Percentiles rank a stretch among this genome's conserved stretches.
Conservation (phyloP, 2,113 vertebrate species). For the Paradoxurus hermaphroditus region DNA sequence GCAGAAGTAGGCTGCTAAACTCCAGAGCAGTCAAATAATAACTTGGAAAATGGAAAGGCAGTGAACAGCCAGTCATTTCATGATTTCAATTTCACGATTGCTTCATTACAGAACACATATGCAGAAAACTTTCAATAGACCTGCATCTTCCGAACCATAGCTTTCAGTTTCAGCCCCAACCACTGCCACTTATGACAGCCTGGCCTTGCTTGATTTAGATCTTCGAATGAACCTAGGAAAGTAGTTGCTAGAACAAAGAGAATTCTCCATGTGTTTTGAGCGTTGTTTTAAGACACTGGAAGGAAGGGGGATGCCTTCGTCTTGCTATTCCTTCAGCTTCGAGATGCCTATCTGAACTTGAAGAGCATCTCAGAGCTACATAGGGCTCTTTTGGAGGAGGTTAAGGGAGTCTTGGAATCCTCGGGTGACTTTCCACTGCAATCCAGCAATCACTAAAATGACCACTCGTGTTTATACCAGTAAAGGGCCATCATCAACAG, state of each 20-base stretch:
- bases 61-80: constrained; percentile 17
- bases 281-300: too few relatives aligned
- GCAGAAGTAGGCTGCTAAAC: not conserved
- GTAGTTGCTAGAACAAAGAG: constrained; percentile 15
- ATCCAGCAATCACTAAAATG: not conserved
- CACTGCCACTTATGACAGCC: not conserved
- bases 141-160: not conserved
- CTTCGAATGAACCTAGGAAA: constrained; percentile 35
- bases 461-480: too few relatives aligned
- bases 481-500: not conserved
- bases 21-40: constrained; percentile 1
- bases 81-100: not conserved
- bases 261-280: not conserved
- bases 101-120: not conserved
- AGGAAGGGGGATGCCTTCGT: not conserved
- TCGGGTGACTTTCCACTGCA: not conserved
- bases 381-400: too few relatives aligned
- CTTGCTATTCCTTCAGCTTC: not conserved
- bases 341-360: not conserved
- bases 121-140: not conserved
- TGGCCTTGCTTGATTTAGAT: not conserved
- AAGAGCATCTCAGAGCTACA: not conserved
- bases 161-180: constrained; percentile 57
- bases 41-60: constrained; percentile 60
- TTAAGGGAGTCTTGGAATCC: too few relatives aligned